phyloP scores from a whole-genome alignment of 2,888 invertebrate genomes.

The Caenorhabditis sp. region DNA sequence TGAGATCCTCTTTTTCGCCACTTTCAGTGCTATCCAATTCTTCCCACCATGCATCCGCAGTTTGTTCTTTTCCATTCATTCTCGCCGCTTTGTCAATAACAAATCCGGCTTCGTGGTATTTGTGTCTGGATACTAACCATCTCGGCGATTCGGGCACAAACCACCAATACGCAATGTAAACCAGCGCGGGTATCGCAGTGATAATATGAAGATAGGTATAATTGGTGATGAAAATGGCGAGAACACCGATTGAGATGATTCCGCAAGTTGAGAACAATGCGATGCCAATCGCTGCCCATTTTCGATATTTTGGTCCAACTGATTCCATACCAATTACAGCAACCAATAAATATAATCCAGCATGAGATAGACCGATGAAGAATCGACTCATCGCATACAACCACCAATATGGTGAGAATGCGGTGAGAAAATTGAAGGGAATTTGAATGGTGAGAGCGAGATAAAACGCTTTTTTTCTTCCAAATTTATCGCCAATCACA shows the following conservation, averaged over 20 bases:
- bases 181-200: slow-evolving; percentile 65
- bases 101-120: slow-evolving; percentile 66
- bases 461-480: slow-evolving; percentile 81
- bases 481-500: slow-evolving; percentile 76
- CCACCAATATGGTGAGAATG: slow-evolving; percentile 79
- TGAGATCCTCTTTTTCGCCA: neutral
- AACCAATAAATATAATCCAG: slow-evolving; percentile 84
- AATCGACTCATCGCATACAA: slow-evolving; percentile 80
- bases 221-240: slow-evolving; percentile 68
- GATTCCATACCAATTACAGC: slow-evolving; percentile 76
- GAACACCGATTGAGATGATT: slow-evolving; percentile 47
- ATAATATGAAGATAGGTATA: slow-evolving; percentile 66
- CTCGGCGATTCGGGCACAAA: slow-evolving; percentile 67
- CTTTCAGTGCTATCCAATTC: slow-evolving; percentile 29
- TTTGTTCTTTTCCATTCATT: slow-evolving; percentile 41
- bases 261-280: slow-evolving; percentile 72
- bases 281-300: slow-evolving; percentile 71
- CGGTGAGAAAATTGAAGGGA: slow-evolving; percentile 79
- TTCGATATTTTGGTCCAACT: slow-evolving; percentile 72
- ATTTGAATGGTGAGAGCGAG: slow-evolving; percentile 81
- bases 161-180: slow-evolving; percentile 70
- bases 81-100: slow-evolving; percentile 64
- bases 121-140: slow-evolving; percentile 65
- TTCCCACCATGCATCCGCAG: slow-evolving; percentile 67
- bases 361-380: slow-evolving; percentile 81